These are phyloP conservation scores for Stigmatopora nigra DNA, from an alignment of 2,113 vertebrate genomes.

Conservation along the genomic window DNA sequence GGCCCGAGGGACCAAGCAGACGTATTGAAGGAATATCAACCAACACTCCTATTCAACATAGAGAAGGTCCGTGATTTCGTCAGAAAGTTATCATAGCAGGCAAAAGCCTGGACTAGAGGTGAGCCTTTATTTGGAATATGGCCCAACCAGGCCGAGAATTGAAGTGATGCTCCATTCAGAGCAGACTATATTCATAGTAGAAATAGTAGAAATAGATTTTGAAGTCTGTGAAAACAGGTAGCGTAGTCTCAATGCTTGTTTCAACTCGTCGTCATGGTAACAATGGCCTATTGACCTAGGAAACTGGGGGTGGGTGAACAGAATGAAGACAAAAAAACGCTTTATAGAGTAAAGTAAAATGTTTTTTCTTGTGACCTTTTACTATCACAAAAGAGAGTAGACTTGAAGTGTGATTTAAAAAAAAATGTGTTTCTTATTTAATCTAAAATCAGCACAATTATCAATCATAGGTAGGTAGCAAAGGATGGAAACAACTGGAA, in stretches of 20 bases:
- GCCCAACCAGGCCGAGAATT: too few relatives aligned
- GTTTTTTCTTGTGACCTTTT: not conserved
- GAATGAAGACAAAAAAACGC: not conserved
- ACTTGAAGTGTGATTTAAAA: not conserved
- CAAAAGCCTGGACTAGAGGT: too few relatives aligned
- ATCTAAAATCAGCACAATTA: not conserved
- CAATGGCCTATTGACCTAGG: not conserved
- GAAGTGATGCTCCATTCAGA: too few relatives aligned
- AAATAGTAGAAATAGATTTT: too few relatives aligned
- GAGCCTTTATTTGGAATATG: too few relatives aligned
- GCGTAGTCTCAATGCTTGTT: not conserved
- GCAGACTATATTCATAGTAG: too few relatives aligned
- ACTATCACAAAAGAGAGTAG: not conserved
- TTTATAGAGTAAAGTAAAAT: not conserved
- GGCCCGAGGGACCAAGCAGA: conserved; percentile 37
- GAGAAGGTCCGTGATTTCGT: not conserved
- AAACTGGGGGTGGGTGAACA: not conserved
- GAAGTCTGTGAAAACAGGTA: not conserved
- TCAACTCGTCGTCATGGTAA: not conserved
- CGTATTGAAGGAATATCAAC: conserved; percentile 27
- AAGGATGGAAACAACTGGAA: conserved; percentile 5
- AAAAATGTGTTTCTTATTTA: not conserved
- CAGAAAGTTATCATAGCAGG: too few relatives aligned
- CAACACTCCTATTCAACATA: conserved; percentile 27
- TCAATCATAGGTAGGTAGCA: not conserved